phyloP scores from a whole-genome alignment of 2,888 invertebrate species.

The Drosophila siamana region DNA sequence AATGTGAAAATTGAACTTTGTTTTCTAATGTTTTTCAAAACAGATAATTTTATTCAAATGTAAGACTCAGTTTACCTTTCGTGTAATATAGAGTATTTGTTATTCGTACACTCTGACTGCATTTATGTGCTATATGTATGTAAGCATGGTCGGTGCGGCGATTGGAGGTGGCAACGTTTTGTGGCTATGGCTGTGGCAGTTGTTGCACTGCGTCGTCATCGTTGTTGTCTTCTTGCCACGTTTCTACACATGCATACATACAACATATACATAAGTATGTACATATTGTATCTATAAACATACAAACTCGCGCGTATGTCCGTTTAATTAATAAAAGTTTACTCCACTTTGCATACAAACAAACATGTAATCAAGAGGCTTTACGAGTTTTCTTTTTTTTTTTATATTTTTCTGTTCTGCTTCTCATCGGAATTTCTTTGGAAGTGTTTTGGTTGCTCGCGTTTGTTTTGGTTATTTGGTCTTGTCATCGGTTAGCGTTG shows the following conservation, averaged over 20 bases:
- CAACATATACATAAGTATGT: neutral
- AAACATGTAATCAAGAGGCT: slow-evolving; percentile 54
- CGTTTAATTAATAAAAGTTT: slow-evolving; percentile 72
- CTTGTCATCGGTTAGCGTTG: slow-evolving; percentile 54
- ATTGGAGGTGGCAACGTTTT: slow-evolving; percentile 37
- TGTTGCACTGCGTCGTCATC: slow-evolving; percentile 42
- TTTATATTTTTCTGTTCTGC: slow-evolving; percentile 5
- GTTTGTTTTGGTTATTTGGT: slow-evolving; percentile 49
- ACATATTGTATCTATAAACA: neutral
- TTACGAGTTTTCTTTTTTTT: slow-evolving; percentile 40
- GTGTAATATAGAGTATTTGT: neutral
- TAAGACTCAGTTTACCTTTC: too few relatives aligned
- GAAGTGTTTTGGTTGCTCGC: slow-evolving; percentile 40
- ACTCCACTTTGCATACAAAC: slow-evolving; percentile 62
- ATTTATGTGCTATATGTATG: slow-evolving; percentile 15
- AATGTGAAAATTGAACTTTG: too few relatives aligned
- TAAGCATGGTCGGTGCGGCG: too few relatives aligned
- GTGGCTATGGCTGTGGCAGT: slow-evolving; percentile 16
- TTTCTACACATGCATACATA: neutral
- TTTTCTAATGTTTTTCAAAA: too few relatives aligned
- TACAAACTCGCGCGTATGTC: slow-evolving; percentile 13
- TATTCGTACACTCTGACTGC: neutral
- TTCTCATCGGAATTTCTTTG: slow-evolving; percentile 57
- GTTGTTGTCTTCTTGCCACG: slow-evolving; percentile 35
- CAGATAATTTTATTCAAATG: too few relatives aligned